A percentile compares a stretch with the other conserved stretches of the same genome.
These are phyloP conservation scores for Hirundo rustica DNA, from an alignment of 2,797 vertebrate genomes.

Conservation along the genomic window DNA sequence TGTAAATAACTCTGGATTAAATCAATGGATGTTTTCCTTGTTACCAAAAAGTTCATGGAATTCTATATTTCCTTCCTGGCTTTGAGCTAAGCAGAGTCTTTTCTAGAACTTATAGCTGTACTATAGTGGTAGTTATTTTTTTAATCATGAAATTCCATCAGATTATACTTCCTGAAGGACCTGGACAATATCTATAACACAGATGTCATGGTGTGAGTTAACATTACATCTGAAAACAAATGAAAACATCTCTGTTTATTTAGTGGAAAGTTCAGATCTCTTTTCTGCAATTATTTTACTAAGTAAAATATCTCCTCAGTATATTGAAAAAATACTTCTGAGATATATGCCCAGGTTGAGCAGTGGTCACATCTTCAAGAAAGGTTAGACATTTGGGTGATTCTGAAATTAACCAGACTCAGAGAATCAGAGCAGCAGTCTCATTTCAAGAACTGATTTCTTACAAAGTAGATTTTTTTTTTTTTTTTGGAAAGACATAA, in stretches of 20 bases:
- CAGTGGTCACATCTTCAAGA: neutral
- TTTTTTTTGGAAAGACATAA: neutral
- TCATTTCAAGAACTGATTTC: neutral
- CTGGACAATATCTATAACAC: neutral
- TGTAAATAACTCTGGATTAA: neutral
- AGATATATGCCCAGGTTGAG: neutral
- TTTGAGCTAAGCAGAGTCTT: neutral
- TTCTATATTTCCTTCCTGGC: neutral
- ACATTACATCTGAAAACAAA: neutral
- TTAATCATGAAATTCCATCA: neutral
- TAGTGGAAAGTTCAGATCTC: neutral
- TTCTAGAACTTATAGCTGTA: neutral
- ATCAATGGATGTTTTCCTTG: neutral
- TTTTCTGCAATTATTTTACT: neutral
- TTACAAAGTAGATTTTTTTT: neutral
- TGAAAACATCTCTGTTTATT: neutral
- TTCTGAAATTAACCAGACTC: neutral
- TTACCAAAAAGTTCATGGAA: neutral
- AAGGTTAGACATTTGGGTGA: neutral
- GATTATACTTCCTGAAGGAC: neutral
- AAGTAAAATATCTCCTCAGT: neutral
- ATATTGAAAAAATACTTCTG: neutral
- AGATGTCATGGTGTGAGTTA: neutral
- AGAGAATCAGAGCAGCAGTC: neutral
- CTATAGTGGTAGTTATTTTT: neutral